Evolutionary conservation across 2,113 vertebrate genomes (phyloP), one percentile per base, ranked within the genome.

Genomic region (Myotis yumanensis): DNA sequence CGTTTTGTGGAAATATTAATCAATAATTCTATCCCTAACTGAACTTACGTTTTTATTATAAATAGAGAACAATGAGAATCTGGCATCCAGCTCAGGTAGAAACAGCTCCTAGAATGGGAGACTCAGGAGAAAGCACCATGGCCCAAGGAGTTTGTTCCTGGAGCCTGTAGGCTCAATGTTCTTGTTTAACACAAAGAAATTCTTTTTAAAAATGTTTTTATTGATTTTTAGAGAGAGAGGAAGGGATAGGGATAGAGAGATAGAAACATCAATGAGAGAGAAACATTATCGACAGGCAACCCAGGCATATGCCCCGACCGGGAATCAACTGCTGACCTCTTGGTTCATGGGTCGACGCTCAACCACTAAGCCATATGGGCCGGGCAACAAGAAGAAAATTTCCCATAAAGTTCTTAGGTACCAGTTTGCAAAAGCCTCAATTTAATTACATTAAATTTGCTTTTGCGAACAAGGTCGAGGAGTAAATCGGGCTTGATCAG

Each of bases 1-100:
- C 43, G 28, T 7, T 14, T 40, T 0, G 1, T 90, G 66, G 83
- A 90, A 92, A 76, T 68, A 79, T 64, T 92, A 59, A 86, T 91
- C 73, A 92, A 95, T 95, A 91, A 81, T 2, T 85, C 16, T 0
- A 1, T 18, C 89, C 66, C 72, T 94, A 64, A 91, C 86, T 87
- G 80, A 97, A 91, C 77, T 51, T 48, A 66, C n/a, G 80, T 64
- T 96, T 75, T 75, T 85, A 11, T 71, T 90, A 76, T 86, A 12
- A 9, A 97, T 77, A 92, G 76, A 37, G 73, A 69, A 73, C 89
- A 96, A 95, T 93, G 69, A 97, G 72, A 77, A 86, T 75, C 69
- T 76, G 91, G 95, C 48, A 69, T 52, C 59, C 43, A 82, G 66
- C 32, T n/a, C 68, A 4, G 75, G 80, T 25, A 90, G n/a, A 88